Evolutionary conservation across 2,888 invertebrate genomes (phyloP), one percentile per base, ranked within the genome.

Genomic region (Eilema depressum): DNA sequence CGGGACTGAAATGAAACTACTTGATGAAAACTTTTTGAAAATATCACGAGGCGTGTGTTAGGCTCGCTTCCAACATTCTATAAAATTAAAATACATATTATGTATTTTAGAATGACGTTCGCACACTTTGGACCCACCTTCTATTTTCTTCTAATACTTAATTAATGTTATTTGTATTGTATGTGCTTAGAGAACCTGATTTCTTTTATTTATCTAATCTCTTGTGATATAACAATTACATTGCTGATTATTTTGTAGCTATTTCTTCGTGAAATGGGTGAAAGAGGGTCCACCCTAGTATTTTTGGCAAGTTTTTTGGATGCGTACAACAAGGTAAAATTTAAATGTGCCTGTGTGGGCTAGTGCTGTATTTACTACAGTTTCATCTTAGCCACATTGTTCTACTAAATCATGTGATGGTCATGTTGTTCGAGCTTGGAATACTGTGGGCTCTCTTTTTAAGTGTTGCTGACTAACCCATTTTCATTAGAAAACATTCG

Each of bases 221-320:
- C 25, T 66, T 66, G 66, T 66, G 59, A 60, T 66, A 68, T 79
- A 77, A 81, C 79, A 72, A 80, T 75, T 79, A 81, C 83, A 70
- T 75, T 82, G 69, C 71, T 62, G 70, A 84, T 87, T 92, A 84
- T 93, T 81, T 93, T 92, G 85, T 95, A 95, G 95, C 89, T 89
- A 84, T 88, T 94, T 83, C 93, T 94, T 80, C 94, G 88, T 74
- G 90, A 93, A 93, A 93, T 94, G 94, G 94, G 93, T 89, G 95
- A 95, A 92, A 95, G 94, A 90, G 95, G 95, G 90, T 95, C 95
- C 87, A 86, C 92, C 76, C 91, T 95, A 89, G 93, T 93, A 89
- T 92, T 91, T 87, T 91, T 94, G 91, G 89, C 91, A 88, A 93
- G 90, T 90, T 86, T 93, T 78, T 90, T 91, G 93, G 93, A 94